Conservation (phyloP, 1,140 invertebrate species). For the Panulirus ornatus region DNA sequence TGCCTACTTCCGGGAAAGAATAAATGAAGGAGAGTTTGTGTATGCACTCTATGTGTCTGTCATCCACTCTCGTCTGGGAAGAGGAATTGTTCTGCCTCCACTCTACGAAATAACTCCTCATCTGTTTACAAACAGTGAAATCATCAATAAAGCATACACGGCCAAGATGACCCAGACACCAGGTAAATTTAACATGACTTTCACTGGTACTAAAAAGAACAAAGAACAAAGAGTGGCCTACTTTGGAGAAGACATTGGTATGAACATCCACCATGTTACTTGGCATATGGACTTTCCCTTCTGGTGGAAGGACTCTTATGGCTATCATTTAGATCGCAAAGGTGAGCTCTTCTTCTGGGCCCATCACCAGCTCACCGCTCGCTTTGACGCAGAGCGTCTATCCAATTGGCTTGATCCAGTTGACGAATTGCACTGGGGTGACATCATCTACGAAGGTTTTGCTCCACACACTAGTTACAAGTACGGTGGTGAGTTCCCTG, state of each 20-base stretch:
- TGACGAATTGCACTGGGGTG: slow-evolving; percentile 78
- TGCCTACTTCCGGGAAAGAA: slow-evolving; percentile 69
- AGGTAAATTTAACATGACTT: slow-evolving; percentile 63
- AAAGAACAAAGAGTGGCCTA: slow-evolving; percentile 75
- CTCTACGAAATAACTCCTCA: slow-evolving; percentile 64
- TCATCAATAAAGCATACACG: slow-evolving; percentile 76
- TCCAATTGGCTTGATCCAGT: slow-evolving; percentile 62
- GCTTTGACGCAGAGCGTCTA: slow-evolving; percentile 72
- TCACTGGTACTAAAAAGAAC: slow-evolving; percentile 74
- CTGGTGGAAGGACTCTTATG: slow-evolving; percentile 79
- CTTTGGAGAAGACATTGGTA: slow-evolving; percentile 76
- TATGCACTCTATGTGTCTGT: slow-evolving; percentile 75
- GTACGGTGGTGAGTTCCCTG: slow-evolving; percentile 83
- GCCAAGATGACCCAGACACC: slow-evolving; percentile 78
- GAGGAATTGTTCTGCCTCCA: slow-evolving; percentile 80
- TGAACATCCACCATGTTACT: slow-evolving; percentile 76
- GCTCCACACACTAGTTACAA: slow-evolving; percentile 82
- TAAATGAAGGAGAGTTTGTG: slow-evolving; percentile 76
- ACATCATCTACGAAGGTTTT: slow-evolving; percentile 81
- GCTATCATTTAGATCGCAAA: slow-evolving; percentile 76
- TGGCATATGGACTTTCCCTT: slow-evolving; percentile 76
- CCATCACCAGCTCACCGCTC: slow-evolving; percentile 76
- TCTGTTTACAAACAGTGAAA: slow-evolving; percentile 78
- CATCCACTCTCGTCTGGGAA: slow-evolving; percentile 70
- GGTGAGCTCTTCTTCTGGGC: slow-evolving; percentile 77